A percentile compares a stretch with the other conserved stretches of the same genome.
These are phyloP conservation scores for Caenorhabditis wallacei DNA, from an alignment of 2,888 invertebrate species.

Conservation along the genomic window DNA sequence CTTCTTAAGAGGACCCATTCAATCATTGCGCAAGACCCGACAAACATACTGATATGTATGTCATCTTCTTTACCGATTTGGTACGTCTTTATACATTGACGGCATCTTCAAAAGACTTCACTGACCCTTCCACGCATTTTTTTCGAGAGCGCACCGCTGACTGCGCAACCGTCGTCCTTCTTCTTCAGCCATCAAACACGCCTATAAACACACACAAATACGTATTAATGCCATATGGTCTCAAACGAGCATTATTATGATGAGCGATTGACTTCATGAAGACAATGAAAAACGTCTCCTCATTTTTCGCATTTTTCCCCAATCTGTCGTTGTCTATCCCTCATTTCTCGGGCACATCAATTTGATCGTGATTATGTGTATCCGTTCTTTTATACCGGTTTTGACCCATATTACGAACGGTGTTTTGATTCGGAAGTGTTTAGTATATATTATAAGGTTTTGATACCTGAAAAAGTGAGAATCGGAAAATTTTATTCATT, in stretches of 20 bases:
- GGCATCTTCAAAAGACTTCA: slow-evolving; percentile 52
- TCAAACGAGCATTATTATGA: slow-evolving; percentile 51
- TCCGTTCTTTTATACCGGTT: slow-evolving; percentile 3
- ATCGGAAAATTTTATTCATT: too few species aligned
- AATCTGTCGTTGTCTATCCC: slow-evolving; percentile 6
- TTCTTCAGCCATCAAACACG: slow-evolving; percentile 42
- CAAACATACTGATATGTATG: slow-evolving; percentile 58
- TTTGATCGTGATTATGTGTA: slow-evolving; percentile 15
- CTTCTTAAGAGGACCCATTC: slow-evolving; percentile 21
- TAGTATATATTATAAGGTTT: too few species aligned
- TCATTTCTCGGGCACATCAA: slow-evolving; percentile 2
- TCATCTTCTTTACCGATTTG: slow-evolving; percentile 27
- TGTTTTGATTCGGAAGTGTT: too few species aligned
- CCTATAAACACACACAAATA: slow-evolving; percentile 44
- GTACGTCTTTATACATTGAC: slow-evolving; percentile 6
- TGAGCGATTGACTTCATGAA: slow-evolving; percentile 43
- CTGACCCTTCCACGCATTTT: slow-evolving; percentile 46
- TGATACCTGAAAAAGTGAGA: too few species aligned
- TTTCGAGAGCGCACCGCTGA: slow-evolving; percentile 36
- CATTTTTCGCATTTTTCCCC: background rate
- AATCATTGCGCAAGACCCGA: slow-evolving; percentile 19
- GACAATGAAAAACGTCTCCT: slow-evolving; percentile 18
- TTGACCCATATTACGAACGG: background rate
- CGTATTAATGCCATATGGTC: slow-evolving; percentile 51
- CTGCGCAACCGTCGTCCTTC: slow-evolving; percentile 12